A percentile compares a stretch with the other conserved stretches of the same genome.
Conservation (phyloP, 2,113 vertebrate genomes). For the Nipponia nippon region DNA sequence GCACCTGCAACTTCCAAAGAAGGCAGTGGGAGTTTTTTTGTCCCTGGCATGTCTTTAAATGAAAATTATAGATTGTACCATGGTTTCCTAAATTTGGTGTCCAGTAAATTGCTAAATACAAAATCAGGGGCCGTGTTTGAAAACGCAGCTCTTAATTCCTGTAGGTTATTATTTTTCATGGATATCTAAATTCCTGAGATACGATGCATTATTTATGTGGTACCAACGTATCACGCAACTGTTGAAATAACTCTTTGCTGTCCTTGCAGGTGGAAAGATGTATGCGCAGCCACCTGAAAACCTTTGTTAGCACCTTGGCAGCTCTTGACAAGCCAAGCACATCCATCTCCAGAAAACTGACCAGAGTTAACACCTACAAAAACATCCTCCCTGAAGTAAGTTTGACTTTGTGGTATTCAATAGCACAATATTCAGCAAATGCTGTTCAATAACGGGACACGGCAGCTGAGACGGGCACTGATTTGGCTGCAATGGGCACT, state of each 20-base stretch:
- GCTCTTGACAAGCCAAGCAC: rapidly evolving
- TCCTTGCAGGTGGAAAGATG: constrained; percentile 12
- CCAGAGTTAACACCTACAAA: rapidly evolving
- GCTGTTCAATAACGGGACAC: rapidly evolving
- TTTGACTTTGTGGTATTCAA: neutral
- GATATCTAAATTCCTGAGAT: neutral
- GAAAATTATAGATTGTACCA: neutral
- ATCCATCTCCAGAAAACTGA: neutral
- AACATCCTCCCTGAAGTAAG: neutral
- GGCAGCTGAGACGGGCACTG: neutral
- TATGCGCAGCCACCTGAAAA: neutral
- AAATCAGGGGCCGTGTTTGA: neutral
- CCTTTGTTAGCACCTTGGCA: neutral
- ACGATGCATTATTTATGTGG: rapidly evolving
- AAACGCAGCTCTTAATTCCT: neutral
- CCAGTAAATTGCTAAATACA: neutral
- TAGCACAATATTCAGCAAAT: neutral
- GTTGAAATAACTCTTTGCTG: neutral
- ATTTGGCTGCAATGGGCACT: neutral
- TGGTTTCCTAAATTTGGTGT: neutral
- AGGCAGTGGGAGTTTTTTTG: neutral
- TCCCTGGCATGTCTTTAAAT: neutral
- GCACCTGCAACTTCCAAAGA: neutral
- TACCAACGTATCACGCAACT: neutral
- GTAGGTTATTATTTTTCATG: neutral